Evolutionary conservation across 2,888 invertebrate genomes (phyloP).

Genomic region (Molanna angustata): DNA sequence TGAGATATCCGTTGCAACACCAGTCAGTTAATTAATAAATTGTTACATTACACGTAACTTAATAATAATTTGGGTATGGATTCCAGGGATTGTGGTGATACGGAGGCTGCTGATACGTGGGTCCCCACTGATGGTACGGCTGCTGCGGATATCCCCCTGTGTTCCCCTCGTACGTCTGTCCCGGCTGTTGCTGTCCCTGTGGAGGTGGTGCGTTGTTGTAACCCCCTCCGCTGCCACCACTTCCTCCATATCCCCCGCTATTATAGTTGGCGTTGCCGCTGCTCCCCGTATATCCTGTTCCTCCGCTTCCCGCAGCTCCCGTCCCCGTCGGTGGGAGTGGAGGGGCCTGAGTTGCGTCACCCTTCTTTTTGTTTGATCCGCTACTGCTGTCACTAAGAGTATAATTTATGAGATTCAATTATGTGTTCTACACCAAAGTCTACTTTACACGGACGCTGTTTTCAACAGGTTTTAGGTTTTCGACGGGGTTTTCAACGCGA

Average conservation of each 20-base stretch:
- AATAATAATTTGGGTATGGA: conserved; percentile 53
- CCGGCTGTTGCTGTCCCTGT: conserved; percentile 39
- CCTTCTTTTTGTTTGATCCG: conserved; percentile 40
- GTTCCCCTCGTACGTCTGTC: conserved; percentile 40
- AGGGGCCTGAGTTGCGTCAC: conserved; percentile 36
- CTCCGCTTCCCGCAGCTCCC: conserved; percentile 8
- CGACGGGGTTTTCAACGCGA: no score
- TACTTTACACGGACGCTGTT: no score
- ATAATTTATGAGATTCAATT: no score
- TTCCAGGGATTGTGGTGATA: conserved; percentile 52
- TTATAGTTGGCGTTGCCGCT: conserved; percentile 15
- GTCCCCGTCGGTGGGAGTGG: conserved; percentile 23
- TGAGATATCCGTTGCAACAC: no score
- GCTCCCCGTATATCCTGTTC: conserved; percentile 11
- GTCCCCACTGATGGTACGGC: conserved; percentile 40
- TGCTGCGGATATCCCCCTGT: conserved; percentile 50
- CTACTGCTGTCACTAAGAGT: conserved; percentile 17
- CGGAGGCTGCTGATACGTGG: conserved; percentile 47
- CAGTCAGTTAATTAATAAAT: no score
- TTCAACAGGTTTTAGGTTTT: no score
- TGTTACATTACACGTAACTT: no score
- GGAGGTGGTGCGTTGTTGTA: conserved; percentile 36
- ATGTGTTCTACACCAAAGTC: no score
- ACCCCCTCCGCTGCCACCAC: conserved; percentile 15
- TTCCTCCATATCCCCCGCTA: conserved; percentile 10